Evolutionary conservation across 2,113 vertebrate genomes (phyloP), one percentile per base, ranked within the genome.

Genomic region (Plectropomus leopardus): DNA sequence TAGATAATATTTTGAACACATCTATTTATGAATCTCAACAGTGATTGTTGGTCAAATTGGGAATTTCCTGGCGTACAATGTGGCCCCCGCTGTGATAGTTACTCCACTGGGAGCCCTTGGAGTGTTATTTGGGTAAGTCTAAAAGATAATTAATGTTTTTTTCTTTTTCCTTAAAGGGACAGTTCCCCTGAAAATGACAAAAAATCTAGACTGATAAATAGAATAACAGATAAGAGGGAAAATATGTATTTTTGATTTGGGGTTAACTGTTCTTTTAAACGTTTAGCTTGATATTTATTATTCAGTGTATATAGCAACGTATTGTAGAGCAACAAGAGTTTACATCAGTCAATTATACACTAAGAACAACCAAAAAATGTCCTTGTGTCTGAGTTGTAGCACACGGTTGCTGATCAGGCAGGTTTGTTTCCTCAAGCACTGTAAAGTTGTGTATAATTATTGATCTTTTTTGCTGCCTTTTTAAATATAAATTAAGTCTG

Each of bases 31-130:
- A 17, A 26, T 51, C 92, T 61, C 90, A 80, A 23, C 77, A 99
- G 98, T 98, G 97, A 95, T 97, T 69, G 90, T 97, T 72, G 98
- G 98, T 80, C 98, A 99, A 87, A 96, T 98, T 84, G 98, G 98
- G 45, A 99, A 99, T 90, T 98, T 99, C 92, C 87, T 99, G 91
- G 98, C 98, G 0, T 99, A 99, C 78, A 99, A 98, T 24, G 91
- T 94, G 42, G 97, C 98, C 55, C 97, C 98, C 57, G 97, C 97
- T 11, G 97, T 97, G 65, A 92, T 98, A 68, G 98, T 99, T 36
- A 98, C 98, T 0, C 98, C 98, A 2, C 89, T 99, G 57, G 98
- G 98, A 86, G 98, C 98, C 26, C 96, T 99, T 10, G 98, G 98
- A 21, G 97, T 99, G 61, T 95, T 98, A 3, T 99, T 99, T 92